A percentile compares a stretch with the other conserved stretches of the same genome.
Conservation (phyloP, 2,888 invertebrate genomes). For the Poecilus cupreus region DNA sequence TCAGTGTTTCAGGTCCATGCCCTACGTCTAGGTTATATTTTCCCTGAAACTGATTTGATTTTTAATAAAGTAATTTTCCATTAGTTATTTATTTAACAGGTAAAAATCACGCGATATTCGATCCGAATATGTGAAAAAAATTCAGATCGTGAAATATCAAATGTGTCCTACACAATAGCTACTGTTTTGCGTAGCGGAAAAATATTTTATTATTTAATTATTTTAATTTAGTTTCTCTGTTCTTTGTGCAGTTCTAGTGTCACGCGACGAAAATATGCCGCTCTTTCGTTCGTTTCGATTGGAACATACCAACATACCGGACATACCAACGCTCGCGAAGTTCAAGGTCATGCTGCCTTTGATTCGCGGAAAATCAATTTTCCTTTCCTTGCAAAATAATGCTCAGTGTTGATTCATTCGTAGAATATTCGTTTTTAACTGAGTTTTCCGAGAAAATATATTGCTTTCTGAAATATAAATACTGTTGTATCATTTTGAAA, state of each 20-base stretch:
- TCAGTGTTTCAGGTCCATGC: too few species aligned
- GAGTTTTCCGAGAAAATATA: too few species aligned
- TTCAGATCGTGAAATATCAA: not conserved
- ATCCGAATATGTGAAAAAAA: not conserved
- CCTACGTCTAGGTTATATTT: too few species aligned
- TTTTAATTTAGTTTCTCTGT: conserved; percentile 17
- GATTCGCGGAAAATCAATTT: not conserved
- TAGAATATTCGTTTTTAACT: too few species aligned
- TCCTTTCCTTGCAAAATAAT: not conserved
- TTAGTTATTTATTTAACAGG: not conserved
- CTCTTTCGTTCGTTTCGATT: too few species aligned
- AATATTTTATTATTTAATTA: conserved; percentile 20
- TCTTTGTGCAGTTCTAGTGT: not conserved
- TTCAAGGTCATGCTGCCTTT: not conserved
- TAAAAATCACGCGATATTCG: not conserved
- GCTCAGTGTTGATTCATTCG: too few species aligned
- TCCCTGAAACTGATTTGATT: too few species aligned
- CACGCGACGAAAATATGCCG: not conserved
- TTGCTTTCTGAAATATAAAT: too few species aligned
- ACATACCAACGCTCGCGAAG: not conserved
- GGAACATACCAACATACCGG: not conserved
- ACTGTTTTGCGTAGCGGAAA: not conserved
- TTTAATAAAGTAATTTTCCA: too few species aligned
- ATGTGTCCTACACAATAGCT: not conserved
- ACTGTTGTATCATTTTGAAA: too few species aligned